phyloP scores from a whole-genome alignment of 2,888 invertebrate genomes.

The Hydroisotoma schaefferi region DNA sequence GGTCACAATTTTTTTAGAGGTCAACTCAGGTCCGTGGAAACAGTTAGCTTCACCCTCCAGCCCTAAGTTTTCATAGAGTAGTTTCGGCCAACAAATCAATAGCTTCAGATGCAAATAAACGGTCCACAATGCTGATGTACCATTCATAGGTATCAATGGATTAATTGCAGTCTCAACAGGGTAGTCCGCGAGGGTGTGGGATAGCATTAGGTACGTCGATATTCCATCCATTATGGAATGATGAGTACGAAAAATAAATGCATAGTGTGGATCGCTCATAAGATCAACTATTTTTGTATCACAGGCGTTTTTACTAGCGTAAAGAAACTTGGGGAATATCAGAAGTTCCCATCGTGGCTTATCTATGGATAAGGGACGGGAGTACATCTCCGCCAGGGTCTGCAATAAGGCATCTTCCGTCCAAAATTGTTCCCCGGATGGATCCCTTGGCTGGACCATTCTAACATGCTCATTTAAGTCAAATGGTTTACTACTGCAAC shows the following conservation, averaged over 20 bases:
- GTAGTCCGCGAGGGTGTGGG: not conserved
- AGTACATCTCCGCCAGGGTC: slow-evolving; percentile 1
- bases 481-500: not conserved
- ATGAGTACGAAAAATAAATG: slow-evolving; percentile 2
- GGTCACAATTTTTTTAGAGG: slow-evolving; percentile 8
- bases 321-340: slow-evolving; percentile 5
- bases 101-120: not conserved
- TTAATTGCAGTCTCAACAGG: not conserved
- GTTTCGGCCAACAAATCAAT: not conserved
- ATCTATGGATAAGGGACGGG: not conserved
- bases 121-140: not conserved
- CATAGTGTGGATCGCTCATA: not conserved
- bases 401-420: slow-evolving; percentile 11
- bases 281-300: not conserved
- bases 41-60: not conserved
- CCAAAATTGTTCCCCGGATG: not conserved
- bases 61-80: not conserved
- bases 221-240: slow-evolving; percentile 19
- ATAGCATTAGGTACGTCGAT: not conserved
- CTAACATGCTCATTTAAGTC: slow-evolving; percentile 13
- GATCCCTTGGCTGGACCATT: not conserved
- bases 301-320: not conserved
- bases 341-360: slow-evolving; percentile 24
- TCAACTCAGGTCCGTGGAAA: not conserved
- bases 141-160: not conserved